Percentiles rank a stretch among this genome's conserved stretches.
Conservation (phyloP, 2,888 invertebrate species). For the Hesperia comma region DNA sequence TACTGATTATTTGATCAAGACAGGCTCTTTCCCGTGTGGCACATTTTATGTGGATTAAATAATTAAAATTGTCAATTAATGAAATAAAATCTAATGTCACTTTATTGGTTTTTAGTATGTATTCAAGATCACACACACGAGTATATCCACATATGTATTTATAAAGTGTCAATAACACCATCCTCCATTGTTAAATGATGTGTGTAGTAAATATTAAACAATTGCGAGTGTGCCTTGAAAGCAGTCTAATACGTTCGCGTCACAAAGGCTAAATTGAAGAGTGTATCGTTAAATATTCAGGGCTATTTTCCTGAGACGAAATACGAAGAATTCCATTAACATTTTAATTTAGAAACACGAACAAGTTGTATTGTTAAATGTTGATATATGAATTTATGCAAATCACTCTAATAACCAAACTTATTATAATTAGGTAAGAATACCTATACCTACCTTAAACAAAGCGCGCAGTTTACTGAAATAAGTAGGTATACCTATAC, state of each 20-base stretch:
- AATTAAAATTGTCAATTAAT: no score
- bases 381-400: constrained; percentile 10
- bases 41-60: no score
- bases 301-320: constrained; percentile 55
- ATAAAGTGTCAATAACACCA: constrained; percentile 27
- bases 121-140: constrained; percentile 23
- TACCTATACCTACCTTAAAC: no score
- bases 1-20: no score
- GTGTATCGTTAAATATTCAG: constrained; percentile 65
- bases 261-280: constrained; percentile 53
- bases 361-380: constrained; percentile 21
- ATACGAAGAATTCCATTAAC: constrained; percentile 56
- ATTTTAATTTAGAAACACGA: constrained; percentile 51
- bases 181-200: constrained; percentile 28
- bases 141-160: neutral
- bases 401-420: constrained; percentile 1
- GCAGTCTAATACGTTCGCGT: constrained; percentile 55
- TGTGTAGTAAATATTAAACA: constrained; percentile 38
- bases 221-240: constrained; percentile 37
- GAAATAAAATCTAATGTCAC: no score
- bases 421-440: neutral
- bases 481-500: no score
- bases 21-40: no score
- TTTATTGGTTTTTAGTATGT: no score
- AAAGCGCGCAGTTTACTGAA: no score